Conservation (phyloP, 2,113 vertebrate species). For the Scomber colias region DNA sequence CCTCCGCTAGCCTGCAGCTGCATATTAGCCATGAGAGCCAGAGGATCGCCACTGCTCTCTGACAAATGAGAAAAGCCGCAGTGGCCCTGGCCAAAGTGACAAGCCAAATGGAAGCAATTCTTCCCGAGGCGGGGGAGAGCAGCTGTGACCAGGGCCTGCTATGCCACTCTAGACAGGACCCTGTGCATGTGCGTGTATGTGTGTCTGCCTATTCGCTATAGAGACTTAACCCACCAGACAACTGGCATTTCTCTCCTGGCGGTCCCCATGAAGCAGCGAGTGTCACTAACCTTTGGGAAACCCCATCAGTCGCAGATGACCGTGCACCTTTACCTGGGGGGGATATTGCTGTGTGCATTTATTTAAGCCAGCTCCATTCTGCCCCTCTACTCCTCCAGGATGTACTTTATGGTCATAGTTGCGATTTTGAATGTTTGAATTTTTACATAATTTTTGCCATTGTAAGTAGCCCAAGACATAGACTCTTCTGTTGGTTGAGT, state of each 20-base stretch:
- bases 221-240: conserved; percentile 73
- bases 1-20: conserved; percentile 69
- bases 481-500: neutral
- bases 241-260: conserved; percentile 79
- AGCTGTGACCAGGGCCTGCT: conserved; percentile 84
- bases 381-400: neutral
- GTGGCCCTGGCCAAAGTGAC: conserved; percentile 81
- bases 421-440: neutral
- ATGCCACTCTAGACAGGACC: conserved; percentile 75
- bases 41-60: conserved; percentile 78
- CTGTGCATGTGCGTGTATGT: conserved; percentile 34
- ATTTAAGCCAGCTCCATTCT: conserved; percentile 21
- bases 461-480: conserved; percentile 4
- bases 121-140: conserved; percentile 85
- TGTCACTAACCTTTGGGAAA: conserved; percentile 79
- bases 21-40: conserved; percentile 82
- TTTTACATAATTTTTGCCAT: conserved; percentile 13
- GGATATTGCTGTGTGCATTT: conserved; percentile 38
- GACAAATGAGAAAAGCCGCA: conserved; percentile 87
- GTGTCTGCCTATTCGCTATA: conserved; percentile 39
- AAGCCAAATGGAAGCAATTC: conserved; percentile 91
- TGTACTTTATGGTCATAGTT: neutral
- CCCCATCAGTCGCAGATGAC: conserved; percentile 54
- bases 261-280: conserved; percentile 64
- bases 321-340: conserved; percentile 53